phyloP scores from a whole-genome alignment of 2,797 vertebrate genomes.

The Phyllotis vaccarum region DNA sequence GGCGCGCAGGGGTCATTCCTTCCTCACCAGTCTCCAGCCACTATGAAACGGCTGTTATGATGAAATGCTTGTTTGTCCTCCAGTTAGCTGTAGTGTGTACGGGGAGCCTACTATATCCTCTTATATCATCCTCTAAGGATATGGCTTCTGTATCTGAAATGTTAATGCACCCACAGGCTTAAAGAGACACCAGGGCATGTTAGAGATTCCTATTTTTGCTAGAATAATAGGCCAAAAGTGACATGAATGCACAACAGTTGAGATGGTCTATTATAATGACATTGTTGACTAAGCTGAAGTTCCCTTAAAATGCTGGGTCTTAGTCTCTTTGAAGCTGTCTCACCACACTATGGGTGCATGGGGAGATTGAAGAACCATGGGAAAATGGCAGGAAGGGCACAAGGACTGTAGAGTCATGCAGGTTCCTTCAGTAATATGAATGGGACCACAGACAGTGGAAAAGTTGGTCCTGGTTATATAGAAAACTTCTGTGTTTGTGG shows the following conservation, averaged over 20 bases:
- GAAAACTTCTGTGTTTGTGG: too few relatives aligned
- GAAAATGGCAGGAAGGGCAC: neutral
- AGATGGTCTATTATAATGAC: neutral
- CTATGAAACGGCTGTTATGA: neutral
- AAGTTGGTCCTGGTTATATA: too few relatives aligned
- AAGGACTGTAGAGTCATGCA: neutral
- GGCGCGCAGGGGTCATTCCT: neutral
- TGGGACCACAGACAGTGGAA: too few relatives aligned
- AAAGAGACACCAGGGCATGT: neutral
- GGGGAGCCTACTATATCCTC: neutral
- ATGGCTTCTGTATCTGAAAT: neutral
- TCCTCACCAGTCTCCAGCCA: neutral
- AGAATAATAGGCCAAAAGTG: neutral
- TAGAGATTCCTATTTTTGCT: neutral
- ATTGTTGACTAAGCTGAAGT: neutral
- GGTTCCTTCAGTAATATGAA: neutral
- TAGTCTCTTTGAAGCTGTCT: too few relatives aligned
- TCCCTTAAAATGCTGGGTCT: neutral
- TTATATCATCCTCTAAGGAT: neutral
- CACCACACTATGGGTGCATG: neutral
- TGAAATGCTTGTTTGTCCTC: neutral
- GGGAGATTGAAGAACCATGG: neutral
- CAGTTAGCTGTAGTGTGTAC: neutral
- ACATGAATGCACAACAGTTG: neutral
- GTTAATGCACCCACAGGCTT: neutral